Conservation (phyloP, 1,140 invertebrate genomes). For the Frieseomelitta varia region DNA sequence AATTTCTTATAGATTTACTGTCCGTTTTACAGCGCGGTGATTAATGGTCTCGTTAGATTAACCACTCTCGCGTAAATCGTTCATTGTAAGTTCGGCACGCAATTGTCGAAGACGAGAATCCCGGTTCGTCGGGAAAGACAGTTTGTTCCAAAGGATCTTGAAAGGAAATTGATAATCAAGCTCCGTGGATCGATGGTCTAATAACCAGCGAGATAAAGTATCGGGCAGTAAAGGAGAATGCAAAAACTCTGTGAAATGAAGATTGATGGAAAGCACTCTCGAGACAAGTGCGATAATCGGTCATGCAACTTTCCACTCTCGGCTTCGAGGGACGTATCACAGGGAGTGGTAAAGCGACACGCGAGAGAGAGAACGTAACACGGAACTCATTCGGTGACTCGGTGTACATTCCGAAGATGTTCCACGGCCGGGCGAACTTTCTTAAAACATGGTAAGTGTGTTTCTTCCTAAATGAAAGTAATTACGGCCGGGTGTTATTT, state of each 20-base stretch:
- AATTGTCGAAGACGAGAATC: too few species aligned
- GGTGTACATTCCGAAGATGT: not conserved
- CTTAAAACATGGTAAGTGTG: not conserved
- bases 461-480: slow-evolving; percentile 40
- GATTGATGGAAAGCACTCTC: not conserved
- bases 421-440: not conserved
- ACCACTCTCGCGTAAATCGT: too few species aligned
- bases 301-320: not conserved
- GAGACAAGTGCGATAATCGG: not conserved
- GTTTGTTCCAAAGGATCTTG: too few species aligned
- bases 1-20: too few species aligned
- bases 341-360: not conserved
- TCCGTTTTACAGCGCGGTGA: too few species aligned
- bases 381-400: not conserved
- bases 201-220: not conserved
- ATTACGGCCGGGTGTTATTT: slow-evolving; percentile 28
- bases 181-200: too few species aligned
- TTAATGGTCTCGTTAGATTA: too few species aligned
- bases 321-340: not conserved
- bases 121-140: too few species aligned
- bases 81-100: too few species aligned
- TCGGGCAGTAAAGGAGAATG: not conserved
- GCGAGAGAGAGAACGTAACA: not conserved
- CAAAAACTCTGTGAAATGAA: not conserved
- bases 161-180: not conserved